Evolutionary conservation across 2,797 vertebrate species (phyloP).

Genomic region (Sandelia bainsii): DNA sequence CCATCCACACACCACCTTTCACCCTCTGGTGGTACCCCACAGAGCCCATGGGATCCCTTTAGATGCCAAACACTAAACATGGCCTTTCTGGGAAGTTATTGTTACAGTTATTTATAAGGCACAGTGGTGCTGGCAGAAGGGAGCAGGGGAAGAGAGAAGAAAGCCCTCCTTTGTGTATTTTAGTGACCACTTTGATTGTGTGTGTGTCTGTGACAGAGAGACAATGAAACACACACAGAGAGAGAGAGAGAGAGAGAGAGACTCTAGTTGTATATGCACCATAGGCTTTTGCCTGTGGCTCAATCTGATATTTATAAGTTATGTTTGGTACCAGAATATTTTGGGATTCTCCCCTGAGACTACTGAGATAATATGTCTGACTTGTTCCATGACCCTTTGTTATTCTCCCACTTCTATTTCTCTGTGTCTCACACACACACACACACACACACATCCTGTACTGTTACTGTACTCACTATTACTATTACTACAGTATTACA

Average conservation of each 20-base stretch:
- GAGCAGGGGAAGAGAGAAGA: slow-evolving; percentile 19
- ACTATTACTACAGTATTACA: no score
- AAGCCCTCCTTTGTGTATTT: slow-evolving; percentile 42
- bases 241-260: slow-evolving; percentile 1
- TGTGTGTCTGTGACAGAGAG: slow-evolving; percentile 9
- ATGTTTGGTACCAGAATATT: slow-evolving; percentile 45
- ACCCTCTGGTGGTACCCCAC: slow-evolving; percentile 57
- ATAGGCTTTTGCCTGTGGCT: slow-evolving; percentile 57
- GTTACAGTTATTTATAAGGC: slow-evolving; percentile 75
- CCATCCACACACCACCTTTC: slow-evolving; percentile 42
- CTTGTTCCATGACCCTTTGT: slow-evolving; percentile 31
- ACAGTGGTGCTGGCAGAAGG: slow-evolving; percentile 54
- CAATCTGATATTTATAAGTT: slow-evolving; percentile 62
- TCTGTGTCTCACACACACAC: background rate
- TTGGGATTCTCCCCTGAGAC: slow-evolving; percentile 44
- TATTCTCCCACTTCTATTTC: slow-evolving; percentile 1
- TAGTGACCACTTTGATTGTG: slow-evolving; percentile 22
- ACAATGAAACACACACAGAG: background rate
- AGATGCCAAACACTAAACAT: slow-evolving; percentile 72
- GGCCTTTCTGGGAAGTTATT: slow-evolving; percentile 76
- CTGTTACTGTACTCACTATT: no score
- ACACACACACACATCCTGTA: background rate
- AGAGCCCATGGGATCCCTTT: slow-evolving; percentile 57
- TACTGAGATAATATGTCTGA: slow-evolving; percentile 37
- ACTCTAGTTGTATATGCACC: slow-evolving; percentile 41